Evolutionary conservation across 1,140 invertebrate genomes (phyloP).

Genomic region (Orussus abietinus): DNA sequence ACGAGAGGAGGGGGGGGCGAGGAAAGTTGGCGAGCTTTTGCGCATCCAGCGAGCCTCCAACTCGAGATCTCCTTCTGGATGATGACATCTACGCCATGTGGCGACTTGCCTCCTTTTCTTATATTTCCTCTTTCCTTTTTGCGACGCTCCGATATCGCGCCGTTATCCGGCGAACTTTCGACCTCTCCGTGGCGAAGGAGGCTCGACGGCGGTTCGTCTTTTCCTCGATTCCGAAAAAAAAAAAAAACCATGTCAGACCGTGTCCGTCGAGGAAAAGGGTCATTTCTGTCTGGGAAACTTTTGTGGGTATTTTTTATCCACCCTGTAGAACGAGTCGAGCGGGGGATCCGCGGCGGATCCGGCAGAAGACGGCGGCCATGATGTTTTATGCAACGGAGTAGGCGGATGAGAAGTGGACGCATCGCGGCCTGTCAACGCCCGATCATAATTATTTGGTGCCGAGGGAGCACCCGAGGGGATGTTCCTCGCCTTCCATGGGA

Average conservation of each 20-base stretch:
- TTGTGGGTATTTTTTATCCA: constrained; percentile 32
- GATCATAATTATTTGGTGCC: constrained; percentile 35
- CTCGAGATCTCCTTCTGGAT: not conserved
- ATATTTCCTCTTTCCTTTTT: not conserved
- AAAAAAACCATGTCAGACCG: no score
- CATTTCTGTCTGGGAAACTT: no score
- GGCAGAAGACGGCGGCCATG: constrained; percentile 42
- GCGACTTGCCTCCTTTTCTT: not conserved
- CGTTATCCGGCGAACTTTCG: no score
- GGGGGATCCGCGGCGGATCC: no score
- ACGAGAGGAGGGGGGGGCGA: no score
- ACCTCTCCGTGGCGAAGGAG: no score
- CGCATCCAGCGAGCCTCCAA: not conserved
- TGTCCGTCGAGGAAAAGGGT: no score
- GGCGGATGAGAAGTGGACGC: constrained; percentile 26
- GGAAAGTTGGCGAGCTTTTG: not conserved
- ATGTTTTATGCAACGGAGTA: constrained; percentile 37
- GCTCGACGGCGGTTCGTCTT: no score
- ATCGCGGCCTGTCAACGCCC: constrained; percentile 36
- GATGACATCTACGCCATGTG: not conserved
- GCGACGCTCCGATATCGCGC: no score
- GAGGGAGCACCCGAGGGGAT: constrained; percentile 12
- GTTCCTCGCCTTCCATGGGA: constrained; percentile 3
- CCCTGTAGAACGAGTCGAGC: constrained; percentile 28
- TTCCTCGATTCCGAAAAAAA: no score